Conservation (phyloP, 2,113 vertebrate genomes). For the Corythoichthys haematopterus region DNA sequence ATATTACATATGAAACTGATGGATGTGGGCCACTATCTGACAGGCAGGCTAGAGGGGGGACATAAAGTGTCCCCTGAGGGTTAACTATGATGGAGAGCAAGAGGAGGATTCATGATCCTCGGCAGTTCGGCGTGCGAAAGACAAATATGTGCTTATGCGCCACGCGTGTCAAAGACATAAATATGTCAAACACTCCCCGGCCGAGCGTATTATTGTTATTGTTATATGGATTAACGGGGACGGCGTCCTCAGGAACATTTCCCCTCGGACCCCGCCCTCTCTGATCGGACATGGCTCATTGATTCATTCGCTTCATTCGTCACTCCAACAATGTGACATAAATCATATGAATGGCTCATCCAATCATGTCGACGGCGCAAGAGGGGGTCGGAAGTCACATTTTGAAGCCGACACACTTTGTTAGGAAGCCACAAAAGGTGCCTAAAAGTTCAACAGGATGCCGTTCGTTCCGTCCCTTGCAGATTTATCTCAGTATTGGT, state of each 20-base stretch:
- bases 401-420: conserved; percentile 17
- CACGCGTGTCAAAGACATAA: conserved; percentile 26
- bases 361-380: conserved; percentile 27
- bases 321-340: conserved; percentile 37
- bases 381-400: conserved; percentile 16
- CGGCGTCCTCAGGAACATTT: conserved; percentile 45
- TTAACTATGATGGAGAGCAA: conserved; percentile 53
- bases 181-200: conserved; percentile 42
- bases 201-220: not conserved
- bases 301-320: conserved; percentile 54
- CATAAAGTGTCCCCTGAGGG: conserved; percentile 42
- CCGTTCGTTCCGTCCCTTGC: not conserved
- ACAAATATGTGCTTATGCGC: conserved; percentile 1
- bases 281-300: conserved; percentile 38
- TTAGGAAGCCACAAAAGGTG: conserved; percentile 9
- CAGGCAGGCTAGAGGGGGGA: conserved; percentile 55
- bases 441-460: conserved; percentile 5
- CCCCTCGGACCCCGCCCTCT: conserved; percentile 24
- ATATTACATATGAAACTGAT: conserved; percentile 61
- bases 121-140: conserved; percentile 11
- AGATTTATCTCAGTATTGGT: not conserved
- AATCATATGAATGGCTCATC: conserved; percentile 36
- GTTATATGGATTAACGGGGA: conserved; percentile 48
- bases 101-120: conserved; percentile 46
- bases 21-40: conserved; percentile 51